Evolutionary conservation across 1,140 invertebrate species (phyloP).

Genomic region (Zeugodacus cucurbitae): DNA sequence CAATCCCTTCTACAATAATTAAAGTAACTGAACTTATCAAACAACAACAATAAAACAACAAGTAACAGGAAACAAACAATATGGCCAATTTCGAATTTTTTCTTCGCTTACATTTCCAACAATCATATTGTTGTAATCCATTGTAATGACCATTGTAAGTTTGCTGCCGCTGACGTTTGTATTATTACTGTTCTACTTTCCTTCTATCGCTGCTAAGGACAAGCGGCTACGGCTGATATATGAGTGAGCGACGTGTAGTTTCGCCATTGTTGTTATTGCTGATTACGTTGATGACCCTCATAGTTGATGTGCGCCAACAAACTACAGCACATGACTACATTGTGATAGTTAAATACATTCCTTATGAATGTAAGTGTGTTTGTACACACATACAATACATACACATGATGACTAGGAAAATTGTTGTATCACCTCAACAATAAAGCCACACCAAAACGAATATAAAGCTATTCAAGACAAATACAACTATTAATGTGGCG

Average conservation of each 20-base stretch:
- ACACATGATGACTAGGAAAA: neutral
- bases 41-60: neutral
- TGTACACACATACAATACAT: neutral
- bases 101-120: neutral
- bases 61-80: neutral
- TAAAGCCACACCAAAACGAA: neutral
- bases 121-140: neutral
- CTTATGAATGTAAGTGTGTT: no score
- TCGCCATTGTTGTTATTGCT: neutral
- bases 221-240: neutral
- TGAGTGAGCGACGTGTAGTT: neutral
- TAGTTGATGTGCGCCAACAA: neutral
- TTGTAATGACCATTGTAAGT: neutral
- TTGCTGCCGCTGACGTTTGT: neutral
- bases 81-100: constrained; percentile 23
- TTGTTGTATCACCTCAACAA: neutral
- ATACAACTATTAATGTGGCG: constrained; percentile 36
- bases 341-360: neutral
- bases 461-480: constrained; percentile 1
- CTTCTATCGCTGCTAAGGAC: neutral
- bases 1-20: no score
- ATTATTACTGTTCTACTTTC: neutral
- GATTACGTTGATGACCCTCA: neutral
- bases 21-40: no score
- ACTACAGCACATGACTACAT: neutral